These are phyloP conservation scores for Rhombomys opimus DNA, from an alignment of 2,113 vertebrate genomes.

Conservation along the genomic window DNA sequence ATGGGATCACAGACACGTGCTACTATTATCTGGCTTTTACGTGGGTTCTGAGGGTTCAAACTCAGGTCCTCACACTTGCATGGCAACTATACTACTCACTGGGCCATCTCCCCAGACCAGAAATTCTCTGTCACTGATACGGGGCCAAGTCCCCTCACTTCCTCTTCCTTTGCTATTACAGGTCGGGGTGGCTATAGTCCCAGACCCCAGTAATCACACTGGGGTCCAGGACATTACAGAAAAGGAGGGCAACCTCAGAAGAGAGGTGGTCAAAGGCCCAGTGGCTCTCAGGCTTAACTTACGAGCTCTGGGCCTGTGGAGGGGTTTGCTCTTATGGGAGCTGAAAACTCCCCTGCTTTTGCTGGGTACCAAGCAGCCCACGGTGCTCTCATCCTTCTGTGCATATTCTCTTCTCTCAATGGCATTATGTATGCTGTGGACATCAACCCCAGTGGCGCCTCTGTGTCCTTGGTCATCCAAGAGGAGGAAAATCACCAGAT, in stretches of 20 bases:
- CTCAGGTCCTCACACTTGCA: not conserved
- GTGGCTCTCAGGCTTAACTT: not conserved
- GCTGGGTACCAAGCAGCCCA: not conserved
- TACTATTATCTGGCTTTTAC: not conserved
- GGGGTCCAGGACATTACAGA: no score
- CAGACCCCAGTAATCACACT: not conserved
- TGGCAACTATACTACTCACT: not conserved
- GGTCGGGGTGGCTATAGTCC: not conserved
- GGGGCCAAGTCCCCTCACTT: not conserved
- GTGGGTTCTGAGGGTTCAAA: not conserved
- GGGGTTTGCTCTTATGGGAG: not conserved
- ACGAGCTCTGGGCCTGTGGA: not conserved
- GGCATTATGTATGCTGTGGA: not conserved
- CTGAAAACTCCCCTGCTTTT: not conserved
- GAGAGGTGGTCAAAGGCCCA: not conserved
- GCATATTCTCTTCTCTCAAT: not conserved
- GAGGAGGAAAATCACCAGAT: not conserved
- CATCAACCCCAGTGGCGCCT: not conserved
- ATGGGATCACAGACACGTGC: not conserved
- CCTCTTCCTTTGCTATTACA: no score
- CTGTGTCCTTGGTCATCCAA: not conserved
- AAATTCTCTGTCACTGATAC: not conserved
- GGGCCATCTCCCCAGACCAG: not conserved
- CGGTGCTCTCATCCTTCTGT: not conserved
- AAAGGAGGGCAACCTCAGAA: not conserved